Conservation (phyloP, 1,140 invertebrate genomes). For the Hyphantria cunea region DNA sequence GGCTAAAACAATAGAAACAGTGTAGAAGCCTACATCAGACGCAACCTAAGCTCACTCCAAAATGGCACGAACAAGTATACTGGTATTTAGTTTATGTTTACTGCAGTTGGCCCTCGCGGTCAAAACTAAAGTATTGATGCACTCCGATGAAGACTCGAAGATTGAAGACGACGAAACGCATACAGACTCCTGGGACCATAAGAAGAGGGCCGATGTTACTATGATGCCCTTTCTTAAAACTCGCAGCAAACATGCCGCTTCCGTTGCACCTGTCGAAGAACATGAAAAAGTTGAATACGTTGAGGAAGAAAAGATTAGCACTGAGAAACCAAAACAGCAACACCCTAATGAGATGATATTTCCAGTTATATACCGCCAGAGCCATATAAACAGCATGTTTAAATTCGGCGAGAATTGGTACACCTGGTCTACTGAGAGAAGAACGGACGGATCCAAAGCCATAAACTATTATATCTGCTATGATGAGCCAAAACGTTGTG, state of each 20-base stretch:
- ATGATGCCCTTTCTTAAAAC: slow-evolving; percentile 58
- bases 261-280: neutral
- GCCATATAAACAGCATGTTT: slow-evolving; percentile 72
- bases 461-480: slow-evolving; percentile 70
- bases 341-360: slow-evolving; percentile 72
- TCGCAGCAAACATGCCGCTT: slow-evolving; percentile 34
- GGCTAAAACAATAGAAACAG: slow-evolving; percentile 23
- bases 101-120: slow-evolving; percentile 46
- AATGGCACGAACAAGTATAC: slow-evolving; percentile 36
- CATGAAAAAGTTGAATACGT: slow-evolving; percentile 37
- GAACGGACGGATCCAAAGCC: slow-evolving; percentile 61
- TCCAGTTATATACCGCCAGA: slow-evolving; percentile 66
- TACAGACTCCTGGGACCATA: slow-evolving; percentile 52
- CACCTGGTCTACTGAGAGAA: slow-evolving; percentile 68
- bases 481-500: slow-evolving; percentile 70
- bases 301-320: slow-evolving; percentile 55
- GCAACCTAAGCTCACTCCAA: slow-evolving; percentile 16
- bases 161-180: slow-evolving; percentile 57
- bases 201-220: slow-evolving; percentile 46
- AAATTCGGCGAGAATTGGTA: slow-evolving; percentile 74
- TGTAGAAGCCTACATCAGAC: slow-evolving; percentile 1
- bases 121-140: slow-evolving; percentile 72
- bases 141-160: slow-evolving; percentile 67
- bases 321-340: slow-evolving; percentile 49
- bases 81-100: slow-evolving; percentile 37